phyloP scores from a whole-genome alignment of 2,888 invertebrate genomes.

The Neoitamus cyanurus region DNA sequence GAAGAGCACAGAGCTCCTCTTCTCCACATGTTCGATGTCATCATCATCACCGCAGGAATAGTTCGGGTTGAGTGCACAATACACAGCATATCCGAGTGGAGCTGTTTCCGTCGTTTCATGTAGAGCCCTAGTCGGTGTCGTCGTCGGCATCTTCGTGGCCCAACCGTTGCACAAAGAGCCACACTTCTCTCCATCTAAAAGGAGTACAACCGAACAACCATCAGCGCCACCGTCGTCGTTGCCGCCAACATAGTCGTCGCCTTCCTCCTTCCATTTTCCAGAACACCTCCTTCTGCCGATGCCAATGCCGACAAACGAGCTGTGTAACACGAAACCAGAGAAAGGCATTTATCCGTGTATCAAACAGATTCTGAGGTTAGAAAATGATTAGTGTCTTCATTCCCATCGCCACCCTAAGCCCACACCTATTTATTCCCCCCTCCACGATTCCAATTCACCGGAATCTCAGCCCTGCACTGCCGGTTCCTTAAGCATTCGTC shows the following conservation, averaged over 20 bases:
- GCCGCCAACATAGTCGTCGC: neutral
- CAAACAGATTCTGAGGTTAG: slow-evolving; percentile 48
- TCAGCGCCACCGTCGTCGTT: neutral
- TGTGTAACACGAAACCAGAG: slow-evolving; percentile 40
- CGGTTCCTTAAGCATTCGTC: slow-evolving; percentile 23
- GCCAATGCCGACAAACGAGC: slow-evolving; percentile 20
- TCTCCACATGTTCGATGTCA: slow-evolving; percentile 30
- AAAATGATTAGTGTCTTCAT: slow-evolving; percentile 47
- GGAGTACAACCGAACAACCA: neutral
- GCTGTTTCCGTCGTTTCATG: neutral
- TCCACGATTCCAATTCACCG: neutral
- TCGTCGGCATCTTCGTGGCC: neutral
- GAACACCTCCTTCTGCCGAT: neutral
- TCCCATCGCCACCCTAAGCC: neutral
- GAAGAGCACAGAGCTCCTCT: neutral
- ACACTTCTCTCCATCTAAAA: neutral
- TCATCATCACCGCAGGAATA: slow-evolving; percentile 36
- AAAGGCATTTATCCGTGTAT: slow-evolving; percentile 44
- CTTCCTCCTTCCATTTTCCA: neutral
- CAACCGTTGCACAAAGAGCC: slow-evolving; percentile 20
- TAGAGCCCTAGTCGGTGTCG: neutral
- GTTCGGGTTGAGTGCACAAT: slow-evolving; percentile 27
- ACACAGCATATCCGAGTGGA: slow-evolving; percentile 10
- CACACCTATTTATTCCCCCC: neutral
- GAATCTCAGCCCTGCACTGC: neutral